A percentile compares a stretch with the other conserved stretches of the same genome.
Conservation (phyloP, 2,888 invertebrate species). For the Chrysolina americana region DNA sequence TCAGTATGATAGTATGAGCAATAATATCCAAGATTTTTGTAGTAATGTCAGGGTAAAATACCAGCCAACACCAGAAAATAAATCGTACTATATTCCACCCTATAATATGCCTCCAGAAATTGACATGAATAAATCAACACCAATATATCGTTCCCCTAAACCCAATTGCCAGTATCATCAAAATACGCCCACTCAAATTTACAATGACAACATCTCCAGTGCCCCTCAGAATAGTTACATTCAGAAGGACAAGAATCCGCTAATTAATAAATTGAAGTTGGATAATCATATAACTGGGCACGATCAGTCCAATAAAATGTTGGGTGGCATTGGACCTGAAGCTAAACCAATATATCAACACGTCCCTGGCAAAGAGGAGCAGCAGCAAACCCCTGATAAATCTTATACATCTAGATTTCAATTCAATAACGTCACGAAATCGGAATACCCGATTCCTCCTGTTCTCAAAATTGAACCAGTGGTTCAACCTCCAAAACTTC, state of each 20-base stretch:
- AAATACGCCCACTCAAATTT: too few species aligned
- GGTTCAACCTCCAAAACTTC: conserved; percentile 54
- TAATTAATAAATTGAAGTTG: not conserved
- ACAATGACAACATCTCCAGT: not conserved
- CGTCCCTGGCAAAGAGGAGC: conserved; percentile 46
- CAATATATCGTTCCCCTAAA: not conserved
- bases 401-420: conserved; percentile 57
- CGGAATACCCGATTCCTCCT: conserved; percentile 23
- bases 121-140: not conserved
- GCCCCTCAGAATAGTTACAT: not conserved
- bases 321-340: conserved; percentile 11
- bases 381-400: conserved; percentile 37
- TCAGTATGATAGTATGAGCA: conserved; percentile 62
- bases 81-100: conserved; percentile 14
- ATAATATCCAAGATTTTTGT: conserved; percentile 47
- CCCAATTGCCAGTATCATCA: too few species aligned
- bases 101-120: conserved; percentile 2
- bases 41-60: conserved; percentile 53
- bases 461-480: conserved; percentile 46
- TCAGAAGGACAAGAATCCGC: not conserved
- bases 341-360: conserved; percentile 47
- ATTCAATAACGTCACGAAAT: conserved; percentile 45
- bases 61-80: conserved; percentile 28
- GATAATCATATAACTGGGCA: not conserved
- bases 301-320: not conserved